phyloP scores from a whole-genome alignment of 2,888 invertebrate genomes.

The Sericinus montela region DNA sequence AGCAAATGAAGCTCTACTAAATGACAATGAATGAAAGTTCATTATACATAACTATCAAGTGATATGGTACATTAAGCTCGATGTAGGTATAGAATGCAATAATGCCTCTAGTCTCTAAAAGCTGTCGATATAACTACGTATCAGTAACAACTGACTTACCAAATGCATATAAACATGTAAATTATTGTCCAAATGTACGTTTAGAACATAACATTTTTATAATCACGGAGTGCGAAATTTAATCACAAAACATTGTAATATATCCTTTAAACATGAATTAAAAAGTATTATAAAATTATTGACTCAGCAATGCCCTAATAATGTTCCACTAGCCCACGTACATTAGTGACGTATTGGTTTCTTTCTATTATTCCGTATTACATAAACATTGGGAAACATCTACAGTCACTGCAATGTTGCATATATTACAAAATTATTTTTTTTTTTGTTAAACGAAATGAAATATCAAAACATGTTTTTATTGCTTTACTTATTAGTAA shows the following conservation, averaged over 20 bases:
- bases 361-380: constrained; percentile 25
- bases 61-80: constrained; percentile 51
- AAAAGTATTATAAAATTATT: constrained; percentile 20
- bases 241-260: constrained; percentile 42
- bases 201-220: constrained; percentile 38
- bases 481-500: too few species aligned
- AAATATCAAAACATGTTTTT: too few species aligned
- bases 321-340: constrained; percentile 9
- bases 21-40: constrained; percentile 59
- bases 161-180: constrained; percentile 57
- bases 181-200: constrained; percentile 57
- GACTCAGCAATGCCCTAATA: constrained; percentile 14
- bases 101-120: constrained; percentile 70
- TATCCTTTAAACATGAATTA: constrained; percentile 22
- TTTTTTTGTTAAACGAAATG: too few species aligned
- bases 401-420: constrained; percentile 26
- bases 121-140: constrained; percentile 64
- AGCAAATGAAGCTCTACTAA: constrained; percentile 41
- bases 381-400: constrained; percentile 28
- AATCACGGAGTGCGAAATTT: constrained; percentile 50
- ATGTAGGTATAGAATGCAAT: constrained; percentile 46
- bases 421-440: constrained; percentile 6
- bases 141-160: constrained; percentile 71
- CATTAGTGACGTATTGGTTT: constrained; percentile 9
- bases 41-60: constrained; percentile 50